Base-by-base conservation (phyloP, 2,113 vertebrate species). In the Scopus umbretta region DNA sequence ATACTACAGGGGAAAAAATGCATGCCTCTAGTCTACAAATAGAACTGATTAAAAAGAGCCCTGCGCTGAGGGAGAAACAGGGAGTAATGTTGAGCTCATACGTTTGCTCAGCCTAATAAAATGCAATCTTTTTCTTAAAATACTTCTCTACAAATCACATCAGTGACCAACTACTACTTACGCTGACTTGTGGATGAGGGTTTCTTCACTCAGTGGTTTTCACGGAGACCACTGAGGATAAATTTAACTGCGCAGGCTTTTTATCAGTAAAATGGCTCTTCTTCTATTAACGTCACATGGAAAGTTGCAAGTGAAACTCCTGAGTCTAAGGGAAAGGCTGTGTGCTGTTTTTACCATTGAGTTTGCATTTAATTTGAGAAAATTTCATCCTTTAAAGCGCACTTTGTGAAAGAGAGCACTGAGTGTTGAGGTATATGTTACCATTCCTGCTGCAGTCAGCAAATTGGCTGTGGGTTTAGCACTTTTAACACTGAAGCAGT, bases 61-160 rank as follows among this genome's bases (percentile, higher is more conserved):
- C 56, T 47, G 71, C 16, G 42, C 88, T 92, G 70, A 49, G 45
- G 53, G 89, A 90, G 94, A 75, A 94, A 55, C 67, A 62, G 87
- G 89, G 95, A 97, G 94, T 97, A 95, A 96, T 89, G 67, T 7
- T 98, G 97, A 98, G 92, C 90, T 97, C 97, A 97, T 98, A 70
- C 95, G 91, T 98, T 98, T 98, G 96, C 91, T 97, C 36, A 97
- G 94, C 81, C 88, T 94, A 96, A 97, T 96, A 97, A 98, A 97
- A 97, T 80, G 42, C 80, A 87, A 73, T 66, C 81, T 86, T 88
- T 93, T 91, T 78, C 94, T 89, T 74, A 80, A 93, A 98, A 93
- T 80, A 86, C 42, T 89, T 94, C 90, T 92, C 80, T 56, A 45
- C 17, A 34, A 75, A 92, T 96, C 70, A 42, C n/a, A 68, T 49